Evolutionary conservation across 1,140 invertebrate genomes (phyloP), one percentile per base, ranked within the genome.

Genomic region (Drosophila watanabei): DNA sequence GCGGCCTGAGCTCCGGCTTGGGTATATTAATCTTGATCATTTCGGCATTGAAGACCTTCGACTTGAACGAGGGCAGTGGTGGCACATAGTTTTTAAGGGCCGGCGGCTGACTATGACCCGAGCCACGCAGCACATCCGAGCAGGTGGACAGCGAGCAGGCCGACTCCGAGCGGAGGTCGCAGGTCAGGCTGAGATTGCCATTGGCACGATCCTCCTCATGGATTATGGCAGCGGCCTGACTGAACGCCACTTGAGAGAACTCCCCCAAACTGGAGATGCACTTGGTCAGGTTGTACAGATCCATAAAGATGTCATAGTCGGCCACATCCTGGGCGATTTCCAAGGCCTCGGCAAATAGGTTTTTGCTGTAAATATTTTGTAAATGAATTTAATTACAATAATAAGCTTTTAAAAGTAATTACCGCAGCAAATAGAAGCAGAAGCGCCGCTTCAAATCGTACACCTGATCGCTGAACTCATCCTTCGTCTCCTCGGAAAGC

Each of bases 311-410:
- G 94, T 97, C 97, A 85, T 96, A 96, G 90, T 97, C 96, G 35
- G 95, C 95, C 60, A 98, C 94, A 92, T 98, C 97, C 79, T 98
- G 96, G 16, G 97, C 97, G 52, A 98, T 93, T 65, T 97, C 95
- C 85, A 98, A 97, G 11, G 97, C 97, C 89, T 97, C 98, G 86
- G 98, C 97, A 92, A 97, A 96, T 54, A 97, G 94, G 62, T 96
- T 95, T 88, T 97, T 96, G 71, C 97, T 97, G 87, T 2, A 79
- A 76, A 54, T 1, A 33, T 13, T 9, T 20, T 6, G 4, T 7
- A 18, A 13, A 20, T 45, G n/a, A 54, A 30, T 24, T 10, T 7
- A 9, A 30, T 16, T 3, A 1, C 10, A 16, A 41, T 37, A 8
- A n/a, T 9, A 16, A 54, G 24, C 1, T 2, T 2, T 7, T 0